Evolutionary conservation across 2,113 vertebrate genomes (phyloP), one percentile per base, ranked within the genome.

Genomic region (Petroica traversi): DNA sequence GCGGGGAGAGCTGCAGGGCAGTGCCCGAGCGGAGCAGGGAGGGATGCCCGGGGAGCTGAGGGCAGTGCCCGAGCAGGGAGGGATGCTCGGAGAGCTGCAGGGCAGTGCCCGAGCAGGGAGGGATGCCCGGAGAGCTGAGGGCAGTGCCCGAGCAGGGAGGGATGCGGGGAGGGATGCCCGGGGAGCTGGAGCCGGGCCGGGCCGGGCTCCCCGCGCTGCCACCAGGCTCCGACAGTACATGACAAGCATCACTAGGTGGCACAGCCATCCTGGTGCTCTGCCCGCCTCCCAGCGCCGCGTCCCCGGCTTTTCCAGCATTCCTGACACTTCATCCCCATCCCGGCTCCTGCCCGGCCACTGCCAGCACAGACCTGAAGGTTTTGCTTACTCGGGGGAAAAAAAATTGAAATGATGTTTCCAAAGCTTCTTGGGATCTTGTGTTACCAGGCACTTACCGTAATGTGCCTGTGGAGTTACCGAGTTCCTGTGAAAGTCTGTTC

Each of bases 191-290:
- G 24, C 7, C 16, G 38, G 62, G 38, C 19, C 8, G 11, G 0
- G 2, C 18, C 38, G 19, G 31, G 41, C 59, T 55, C 29, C 40
- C 26, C 31, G 5, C 43, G 51, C 33, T 14, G 64, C 55, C 40
- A 31, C 29, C 8, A 4, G 41, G 51, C 72, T 45, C 28, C 63
- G 88, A 96, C 96, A 98, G 95, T 98, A 90, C 97, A 68, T 64
- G 22, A 8, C 92, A 88, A 69, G 46, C 74, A 97, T 80, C 98
- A 95, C 98, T 98, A 98, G 98, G 97, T 97, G 98, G 97, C 98
- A 97, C 49, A 97, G 93, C 94, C 97, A 93, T 92, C 95, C 97
- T 95, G 97, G 97, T 88, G 94, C 94, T 83, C 67, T 79, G 68
- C 26, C 74, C 92, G 49, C n/a, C n/a, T n/a, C n/a, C n/a, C n/a